Conservation (phyloP, 2,888 invertebrate species). For the Stenodera caucasica region DNA sequence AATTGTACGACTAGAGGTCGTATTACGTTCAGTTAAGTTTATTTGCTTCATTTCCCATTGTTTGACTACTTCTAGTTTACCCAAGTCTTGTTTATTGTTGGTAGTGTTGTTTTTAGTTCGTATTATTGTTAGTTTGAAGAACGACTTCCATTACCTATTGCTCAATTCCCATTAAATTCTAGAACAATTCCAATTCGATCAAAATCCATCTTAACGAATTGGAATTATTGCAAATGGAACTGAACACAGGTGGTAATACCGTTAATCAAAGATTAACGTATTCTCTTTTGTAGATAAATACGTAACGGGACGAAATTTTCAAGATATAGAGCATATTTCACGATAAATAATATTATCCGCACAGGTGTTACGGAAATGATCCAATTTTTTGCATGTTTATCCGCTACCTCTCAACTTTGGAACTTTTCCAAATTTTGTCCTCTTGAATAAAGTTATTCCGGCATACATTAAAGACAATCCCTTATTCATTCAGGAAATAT, state of each 20-base stretch:
- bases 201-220: no score
- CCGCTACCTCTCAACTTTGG: slow-evolving; percentile 26
- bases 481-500: slow-evolving; percentile 29
- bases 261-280: background rate
- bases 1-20: slow-evolving; percentile 22
- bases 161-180: slow-evolving; percentile 9
- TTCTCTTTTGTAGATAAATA: slow-evolving; percentile 9
- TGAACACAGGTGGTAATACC: background rate
- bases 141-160: slow-evolving; percentile 10
- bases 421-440: slow-evolving; percentile 35
- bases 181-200: no score
- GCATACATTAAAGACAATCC: slow-evolving; percentile 31
- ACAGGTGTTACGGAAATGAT: slow-evolving; percentile 37
- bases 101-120: slow-evolving; percentile 25
- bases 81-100: slow-evolving; percentile 35
- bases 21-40: slow-evolving; percentile 28
- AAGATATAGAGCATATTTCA: no score
- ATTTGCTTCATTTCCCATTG: slow-evolving; percentile 38
- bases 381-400: slow-evolving; percentile 36
- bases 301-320: background rate
- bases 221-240: no score
- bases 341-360: slow-evolving; percentile 37
- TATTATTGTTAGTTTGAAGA: slow-evolving; percentile 17
- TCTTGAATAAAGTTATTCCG: slow-evolving; percentile 27
- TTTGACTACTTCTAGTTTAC: slow-evolving; percentile 36